Evolutionary conservation across 2,113 vertebrate genomes (phyloP).

Genomic region (Pedionomus torquatus): DNA sequence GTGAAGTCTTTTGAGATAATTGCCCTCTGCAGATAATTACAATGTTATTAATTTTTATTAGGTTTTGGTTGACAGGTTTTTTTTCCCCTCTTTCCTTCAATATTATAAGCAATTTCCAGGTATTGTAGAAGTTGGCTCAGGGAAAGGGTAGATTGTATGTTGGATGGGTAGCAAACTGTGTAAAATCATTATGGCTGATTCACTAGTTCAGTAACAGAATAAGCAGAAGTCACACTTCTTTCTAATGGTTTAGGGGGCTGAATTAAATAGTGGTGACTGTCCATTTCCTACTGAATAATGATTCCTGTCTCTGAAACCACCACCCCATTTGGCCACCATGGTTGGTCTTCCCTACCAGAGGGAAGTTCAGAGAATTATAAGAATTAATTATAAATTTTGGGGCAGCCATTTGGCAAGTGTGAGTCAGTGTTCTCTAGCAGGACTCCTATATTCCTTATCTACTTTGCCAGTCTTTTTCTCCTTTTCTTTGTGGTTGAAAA

Average conservation of each 20-base stretch:
- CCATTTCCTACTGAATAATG: neutral
- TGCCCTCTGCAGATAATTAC: neutral
- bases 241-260: neutral
- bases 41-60: neutral
- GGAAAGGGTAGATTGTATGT: neutral
- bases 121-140: neutral
- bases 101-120: neutral
- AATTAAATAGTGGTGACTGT: neutral
- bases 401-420: neutral
- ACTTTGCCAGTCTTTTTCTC: neutral
- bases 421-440: neutral
- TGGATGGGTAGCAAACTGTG: neutral
- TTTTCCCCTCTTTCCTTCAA: neutral
- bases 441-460: neutral
- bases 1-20: slow-evolving; percentile 22
- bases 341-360: neutral
- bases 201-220: neutral
- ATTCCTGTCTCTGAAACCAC: neutral
- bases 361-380: neutral
- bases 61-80: neutral
- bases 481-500: neutral
- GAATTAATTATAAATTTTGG: neutral
- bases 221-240: neutral
- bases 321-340: neutral
- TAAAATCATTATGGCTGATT: neutral